A percentile compares a stretch with the other conserved stretches of the same genome.
phyloP scores from a whole-genome alignment of 2,113 vertebrate species.

The Hassar affinis region DNA sequence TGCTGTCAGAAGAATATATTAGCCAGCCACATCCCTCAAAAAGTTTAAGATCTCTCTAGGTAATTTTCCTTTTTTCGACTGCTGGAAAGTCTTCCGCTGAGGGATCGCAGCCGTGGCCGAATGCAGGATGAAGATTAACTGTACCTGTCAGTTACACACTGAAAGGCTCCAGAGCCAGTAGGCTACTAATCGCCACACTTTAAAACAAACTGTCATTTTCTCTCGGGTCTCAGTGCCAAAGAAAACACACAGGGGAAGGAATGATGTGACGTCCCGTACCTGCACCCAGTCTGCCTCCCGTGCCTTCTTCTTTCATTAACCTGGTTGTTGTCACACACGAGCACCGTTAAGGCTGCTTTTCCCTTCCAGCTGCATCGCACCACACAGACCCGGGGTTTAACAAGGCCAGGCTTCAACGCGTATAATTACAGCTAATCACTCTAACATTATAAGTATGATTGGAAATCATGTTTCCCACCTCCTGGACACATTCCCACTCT shows the following conservation, averaged over 20 bases:
- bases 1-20: slow-evolving; percentile 43
- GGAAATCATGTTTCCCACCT: background rate
- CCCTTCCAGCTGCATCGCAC: background rate
- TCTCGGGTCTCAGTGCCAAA: slow-evolving; percentile 36
- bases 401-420: slow-evolving; percentile 6
- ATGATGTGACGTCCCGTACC: slow-evolving; percentile 33
- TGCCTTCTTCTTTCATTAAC: slow-evolving; percentile 16
- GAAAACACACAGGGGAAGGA: slow-evolving; percentile 36
- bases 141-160: slow-evolving; percentile 46
- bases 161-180: slow-evolving; percentile 48
- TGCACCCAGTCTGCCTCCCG: background rate
- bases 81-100: slow-evolving; percentile 40
- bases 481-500: background rate
- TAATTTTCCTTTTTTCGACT: slow-evolving; percentile 29
- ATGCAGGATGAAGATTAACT: slow-evolving; percentile 47
- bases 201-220: slow-evolving; percentile 51
- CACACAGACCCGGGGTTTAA: slow-evolving; percentile 5
- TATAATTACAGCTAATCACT: slow-evolving; percentile 31
- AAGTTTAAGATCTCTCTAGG: slow-evolving; percentile 41
- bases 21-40: slow-evolving; percentile 30
- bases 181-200: slow-evolving; percentile 38
- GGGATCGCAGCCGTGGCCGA: slow-evolving; percentile 15
- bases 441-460: background rate
- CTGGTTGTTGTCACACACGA: slow-evolving; percentile 10
- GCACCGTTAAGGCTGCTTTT: slow-evolving; percentile 31